Base-by-base conservation (phyloP, 2,888 invertebrate genomes). In the Cephus pulcher region DNA sequence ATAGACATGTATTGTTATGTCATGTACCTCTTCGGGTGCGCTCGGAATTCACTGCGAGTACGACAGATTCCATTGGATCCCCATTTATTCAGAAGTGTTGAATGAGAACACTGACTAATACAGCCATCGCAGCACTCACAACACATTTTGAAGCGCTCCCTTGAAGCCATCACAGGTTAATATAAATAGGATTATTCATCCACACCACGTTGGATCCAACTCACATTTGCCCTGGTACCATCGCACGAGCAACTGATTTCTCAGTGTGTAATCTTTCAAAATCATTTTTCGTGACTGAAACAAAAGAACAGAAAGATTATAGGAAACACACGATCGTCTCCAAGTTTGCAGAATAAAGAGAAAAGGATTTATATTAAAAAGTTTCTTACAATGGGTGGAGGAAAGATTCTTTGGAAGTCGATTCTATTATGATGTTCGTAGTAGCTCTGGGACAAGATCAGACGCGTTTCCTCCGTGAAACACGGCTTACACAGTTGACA, bases 221-320 rank as follows among this genome's bases (percentile, higher is more conserved):
- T 95, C 93, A 89, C 98, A 99, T 93, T 98, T 98, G 75, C 96
- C 97, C 91, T 96, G 94, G 91, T 96, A 98, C 98, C 98, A 99
- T 80, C 95, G 92, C 75, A 95, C 93, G 89, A 97, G 95, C 81
- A 97, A 92, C 89, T 95, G 94, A 92, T 98, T 98, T 82, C 93
- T 94, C 73, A 93, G 90, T 9, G 95, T 94, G 80, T 96, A 93
- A 37, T 93, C 92, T 77, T 93, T 93, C 30, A 94, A 86, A 83
- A 93, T 87, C 82, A 92, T 90, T 32, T 88, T 85, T 75, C 92
- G 88, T 34, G 92, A 91, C 89, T 89, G 81, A 78, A 88, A 89
- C 79, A 37, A 73, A 75, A 81, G 79, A 77, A 76, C 80, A 86
- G 86, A 78, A 73, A 78, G 81, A 82, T 78, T 73, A 40, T 40